phyloP scores from a whole-genome alignment of 2,888 invertebrate species.

The Tridacna gigas region DNA sequence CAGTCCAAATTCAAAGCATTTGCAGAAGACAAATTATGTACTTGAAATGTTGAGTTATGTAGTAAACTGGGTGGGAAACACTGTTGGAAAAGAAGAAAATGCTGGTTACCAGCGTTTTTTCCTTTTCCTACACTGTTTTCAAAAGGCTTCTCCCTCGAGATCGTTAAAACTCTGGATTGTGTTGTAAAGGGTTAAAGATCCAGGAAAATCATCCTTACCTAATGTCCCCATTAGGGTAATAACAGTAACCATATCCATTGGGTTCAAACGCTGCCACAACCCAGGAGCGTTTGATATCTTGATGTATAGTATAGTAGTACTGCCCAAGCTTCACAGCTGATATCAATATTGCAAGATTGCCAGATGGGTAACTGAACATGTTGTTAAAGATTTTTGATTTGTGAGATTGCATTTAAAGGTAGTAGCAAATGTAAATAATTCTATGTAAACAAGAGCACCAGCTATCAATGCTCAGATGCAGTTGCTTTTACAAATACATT shows the following conservation, averaged over 20 bases:
- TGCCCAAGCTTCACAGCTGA: conserved; percentile 76
- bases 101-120: not conserved
- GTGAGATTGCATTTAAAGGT: not conserved
- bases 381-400: not conserved
- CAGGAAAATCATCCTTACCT: conserved; percentile 65
- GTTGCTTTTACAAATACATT: too few species aligned
- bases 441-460: too few species aligned
- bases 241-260: conserved; percentile 79
- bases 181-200: not conserved
- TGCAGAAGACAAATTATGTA: too few species aligned
- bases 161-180: not conserved
- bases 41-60: too few species aligned
- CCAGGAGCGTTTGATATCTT: conserved; percentile 68
- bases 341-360: conserved; percentile 79
- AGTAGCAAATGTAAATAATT: too few species aligned
- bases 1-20: too few species aligned
- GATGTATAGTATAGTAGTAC: conserved; percentile 80
- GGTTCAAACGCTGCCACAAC: conserved; percentile 81
- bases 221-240: conserved; percentile 78
- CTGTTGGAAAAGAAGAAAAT: too few species aligned
- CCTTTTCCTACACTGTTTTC: not conserved
- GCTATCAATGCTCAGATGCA: too few species aligned
- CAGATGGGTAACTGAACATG: conserved; percentile 80
- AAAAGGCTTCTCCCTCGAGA: not conserved
- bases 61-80: too few species aligned